Percentiles rank a stretch among this genome's conserved stretches.
phyloP scores from a whole-genome alignment of 2,888 invertebrate genomes.

The Neria commutata region DNA sequence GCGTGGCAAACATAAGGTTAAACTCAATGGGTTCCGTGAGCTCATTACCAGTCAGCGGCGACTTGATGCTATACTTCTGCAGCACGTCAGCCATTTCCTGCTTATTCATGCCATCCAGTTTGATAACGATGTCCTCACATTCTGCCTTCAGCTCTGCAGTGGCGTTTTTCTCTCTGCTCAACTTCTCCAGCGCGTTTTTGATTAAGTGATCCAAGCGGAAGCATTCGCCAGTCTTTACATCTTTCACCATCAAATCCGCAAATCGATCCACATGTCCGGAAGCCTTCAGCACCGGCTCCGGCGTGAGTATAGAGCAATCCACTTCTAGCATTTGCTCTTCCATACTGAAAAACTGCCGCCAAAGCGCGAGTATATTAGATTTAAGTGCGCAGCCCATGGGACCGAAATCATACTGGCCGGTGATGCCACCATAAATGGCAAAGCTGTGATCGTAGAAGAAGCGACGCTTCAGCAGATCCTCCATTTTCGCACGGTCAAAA shows the following conservation, averaged over 20 bases:
- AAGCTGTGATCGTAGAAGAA: constrained; percentile 99
- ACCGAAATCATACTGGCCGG: constrained; percentile 96
- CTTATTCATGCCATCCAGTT: constrained; percentile 89
- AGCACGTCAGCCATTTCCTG: constrained; percentile 88
- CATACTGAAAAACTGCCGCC: constrained; percentile 95
- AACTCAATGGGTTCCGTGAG: constrained; percentile 96
- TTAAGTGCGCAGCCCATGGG: constrained; percentile 99
- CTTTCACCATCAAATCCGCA: constrained; percentile 99
- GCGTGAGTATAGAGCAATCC: constrained; percentile 96
- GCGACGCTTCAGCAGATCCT: constrained; percentile 93
- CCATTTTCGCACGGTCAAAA: constrained; percentile 94
- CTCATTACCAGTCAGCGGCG: constrained; percentile 93
- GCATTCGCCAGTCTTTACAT: constrained; percentile 93
- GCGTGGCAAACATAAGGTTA: constrained; percentile 98
- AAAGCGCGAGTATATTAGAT: constrained; percentile 88
- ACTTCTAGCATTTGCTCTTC: constrained; percentile 99
- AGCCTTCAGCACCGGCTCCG: constrained; percentile 95
- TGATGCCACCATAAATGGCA: constrained; percentile 97
- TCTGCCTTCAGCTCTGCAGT: constrained; percentile 66
- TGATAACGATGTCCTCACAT: constrained; percentile 57
- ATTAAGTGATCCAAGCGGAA: constrained; percentile 97
- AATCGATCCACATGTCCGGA: constrained; percentile 99
- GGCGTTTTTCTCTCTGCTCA: constrained; percentile 83
- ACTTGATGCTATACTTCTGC: constrained; percentile 88
- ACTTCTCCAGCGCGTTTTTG: constrained; percentile 90